A percentile compares a stretch with the other conserved stretches of the same genome.
Evolutionary conservation across 2,888 invertebrate genomes (phyloP).

Genomic region (Andrena fulva): DNA sequence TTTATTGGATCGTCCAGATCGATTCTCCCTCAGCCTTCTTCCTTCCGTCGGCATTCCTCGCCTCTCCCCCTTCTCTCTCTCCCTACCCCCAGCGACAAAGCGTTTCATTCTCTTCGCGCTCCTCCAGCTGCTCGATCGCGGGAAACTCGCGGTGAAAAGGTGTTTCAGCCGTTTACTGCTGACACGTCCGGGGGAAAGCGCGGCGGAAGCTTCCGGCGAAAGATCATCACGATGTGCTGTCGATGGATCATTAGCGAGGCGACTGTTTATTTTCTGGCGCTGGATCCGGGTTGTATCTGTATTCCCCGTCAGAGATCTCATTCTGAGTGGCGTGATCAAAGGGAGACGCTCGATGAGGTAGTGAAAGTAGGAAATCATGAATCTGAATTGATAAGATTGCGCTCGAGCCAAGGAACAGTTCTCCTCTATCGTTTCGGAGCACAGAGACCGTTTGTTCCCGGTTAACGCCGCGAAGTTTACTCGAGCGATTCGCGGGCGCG

Average conservation of each 20-base stretch:
- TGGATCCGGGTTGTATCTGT: neutral
- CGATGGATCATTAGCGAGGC: slow-evolving; percentile 16
- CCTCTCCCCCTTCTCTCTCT: slow-evolving; percentile 18
- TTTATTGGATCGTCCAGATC: slow-evolving; percentile 74
- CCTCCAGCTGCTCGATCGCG: slow-evolving; percentile 60
- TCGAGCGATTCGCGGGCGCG: slow-evolving; percentile 37
- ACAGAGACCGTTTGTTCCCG: neutral
- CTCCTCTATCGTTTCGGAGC: too few species aligned
- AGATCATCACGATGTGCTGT: slow-evolving; percentile 61
- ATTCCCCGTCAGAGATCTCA: neutral
- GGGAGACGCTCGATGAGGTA: slow-evolving; percentile 26
- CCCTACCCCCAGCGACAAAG: slow-evolving; percentile 12
- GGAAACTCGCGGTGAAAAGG: slow-evolving; percentile 61
- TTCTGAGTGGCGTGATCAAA: neutral
- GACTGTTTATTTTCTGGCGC: neutral
- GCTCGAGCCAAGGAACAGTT: too few species aligned
- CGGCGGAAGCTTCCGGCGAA: slow-evolving; percentile 46
- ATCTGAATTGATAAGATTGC: neutral
- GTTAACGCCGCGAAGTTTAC: slow-evolving; percentile 9
- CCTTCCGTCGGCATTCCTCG: slow-evolving; percentile 43
- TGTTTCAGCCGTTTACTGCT: slow-evolving; percentile 61
- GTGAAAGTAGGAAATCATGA: neutral
- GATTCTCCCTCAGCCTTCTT: slow-evolving; percentile 46
- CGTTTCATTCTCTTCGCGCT: slow-evolving; percentile 25
- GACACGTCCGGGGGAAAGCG: slow-evolving; percentile 37